A percentile compares a stretch with the other conserved stretches of the same genome.
Evolutionary conservation across 2,797 vertebrate genomes (phyloP).

Genomic region (Hippopotamyrus pictus): DNA sequence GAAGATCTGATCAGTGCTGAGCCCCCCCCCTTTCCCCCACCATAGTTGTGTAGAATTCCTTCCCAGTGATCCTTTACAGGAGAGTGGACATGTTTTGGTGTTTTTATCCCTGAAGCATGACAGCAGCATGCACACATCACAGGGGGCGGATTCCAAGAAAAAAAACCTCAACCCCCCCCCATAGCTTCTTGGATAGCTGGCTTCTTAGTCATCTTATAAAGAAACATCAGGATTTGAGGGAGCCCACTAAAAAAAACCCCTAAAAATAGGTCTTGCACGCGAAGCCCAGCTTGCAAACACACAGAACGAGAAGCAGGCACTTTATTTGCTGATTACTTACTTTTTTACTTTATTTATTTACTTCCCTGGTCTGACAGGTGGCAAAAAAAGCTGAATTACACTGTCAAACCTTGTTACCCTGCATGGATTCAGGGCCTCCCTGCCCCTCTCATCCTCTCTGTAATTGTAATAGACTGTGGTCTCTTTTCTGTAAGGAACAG

Average conservation of each 20-base stretch:
- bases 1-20: neutral
- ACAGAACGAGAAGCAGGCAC: neutral
- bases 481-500: neutral
- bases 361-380: neutral
- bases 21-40: neutral
- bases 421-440: neutral
- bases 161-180: neutral
- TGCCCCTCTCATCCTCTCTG: neutral
- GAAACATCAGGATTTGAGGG: neutral
- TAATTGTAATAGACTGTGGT: neutral
- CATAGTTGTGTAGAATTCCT: neutral
- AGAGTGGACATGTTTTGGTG: neutral
- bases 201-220: neutral
- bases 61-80: neutral
- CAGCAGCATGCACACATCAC: neutral
- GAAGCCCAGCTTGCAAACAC: neutral
- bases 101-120: neutral
- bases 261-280: neutral
- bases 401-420: neutral
- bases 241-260: neutral
- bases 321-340: neutral
- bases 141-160: neutral
- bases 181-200: neutral
- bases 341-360: neutral
- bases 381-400: neutral